Percentiles rank a stretch among this genome's conserved stretches.
Evolutionary conservation across 2,113 vertebrate genomes (phyloP).

Genomic region (Brachypteracias leptosomus): DNA sequence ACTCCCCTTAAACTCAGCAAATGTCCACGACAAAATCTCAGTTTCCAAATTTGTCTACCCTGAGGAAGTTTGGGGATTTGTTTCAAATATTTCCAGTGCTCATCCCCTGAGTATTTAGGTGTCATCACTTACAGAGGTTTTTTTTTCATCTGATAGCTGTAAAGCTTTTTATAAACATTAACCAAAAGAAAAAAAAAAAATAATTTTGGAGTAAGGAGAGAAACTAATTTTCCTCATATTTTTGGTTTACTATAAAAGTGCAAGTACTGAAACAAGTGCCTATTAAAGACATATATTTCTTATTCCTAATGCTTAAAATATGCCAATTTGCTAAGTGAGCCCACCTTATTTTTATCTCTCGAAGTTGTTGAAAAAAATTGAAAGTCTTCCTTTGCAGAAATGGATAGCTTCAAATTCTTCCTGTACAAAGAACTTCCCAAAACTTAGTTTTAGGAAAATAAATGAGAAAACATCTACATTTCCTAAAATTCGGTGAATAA

Average conservation of each 20-base stretch:
- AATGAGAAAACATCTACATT: neutral
- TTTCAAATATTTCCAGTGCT: neutral
- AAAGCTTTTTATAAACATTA: neutral
- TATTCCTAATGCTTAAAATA: neutral
- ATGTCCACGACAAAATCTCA: neutral
- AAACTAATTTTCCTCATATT: neutral
- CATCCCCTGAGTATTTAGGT: neutral
- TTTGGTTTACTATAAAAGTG: neutral
- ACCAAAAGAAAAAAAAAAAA: neutral
- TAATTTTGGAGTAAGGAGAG: neutral
- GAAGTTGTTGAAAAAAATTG: neutral
- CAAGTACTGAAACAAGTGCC: neutral
- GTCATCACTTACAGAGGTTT: neutral
- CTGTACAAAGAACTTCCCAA: neutral
- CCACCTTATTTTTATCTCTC: neutral
- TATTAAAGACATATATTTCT: neutral
- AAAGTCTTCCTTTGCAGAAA: neutral
- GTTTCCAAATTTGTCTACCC: neutral
- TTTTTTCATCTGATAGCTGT: neutral
- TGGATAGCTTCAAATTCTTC: accelerated
- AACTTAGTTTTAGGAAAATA: neutral
- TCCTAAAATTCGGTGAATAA: neutral
- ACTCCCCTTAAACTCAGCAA: neutral
- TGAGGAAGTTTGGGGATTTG: neutral
- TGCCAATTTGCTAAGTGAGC: neutral